Evolutionary conservation across 2,797 vertebrate species (phyloP), one percentile per base, ranked within the genome.

Genomic region (Pangasius mekongensis): DNA sequence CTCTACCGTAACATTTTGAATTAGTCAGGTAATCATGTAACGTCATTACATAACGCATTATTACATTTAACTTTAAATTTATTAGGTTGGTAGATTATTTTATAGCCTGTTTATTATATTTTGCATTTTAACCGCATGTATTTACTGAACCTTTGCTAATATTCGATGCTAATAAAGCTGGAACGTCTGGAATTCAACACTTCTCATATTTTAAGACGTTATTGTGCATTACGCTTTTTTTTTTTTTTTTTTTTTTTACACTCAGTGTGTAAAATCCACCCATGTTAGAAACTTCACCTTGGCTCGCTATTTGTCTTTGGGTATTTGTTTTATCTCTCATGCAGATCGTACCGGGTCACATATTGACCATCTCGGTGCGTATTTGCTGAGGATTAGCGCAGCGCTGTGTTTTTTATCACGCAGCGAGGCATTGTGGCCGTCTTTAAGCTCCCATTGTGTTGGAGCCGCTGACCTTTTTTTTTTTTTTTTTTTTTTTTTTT

Each of bases 321-420:
- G 92, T 89, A 86, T 85, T 83, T 58, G 33, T 49, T 92, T 77
- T 89, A 90, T 92, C 87, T 91, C 90, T 64, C 78, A 89, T 92
- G 39, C 62, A 82, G 85, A 90, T 92, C 85, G 60, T 81, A 89
- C 87, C 94, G 96, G 94, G 14, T 96, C 95, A 91, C 92, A 93
- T 95, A 97, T 96, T 95, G 93, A 94, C 92, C 90, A 91, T 93
- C 93, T 94, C 86, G 94, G 91, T 96, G 96, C 95, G 96, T 97
- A 76, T 98, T 97, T 96, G 97, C 98, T 94, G 92, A 93, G 97
- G 98, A 97, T 99, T 98, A 98, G 96, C 96, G 95, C 94, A 14
- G 24, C 93, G 95, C 49, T 36, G 6, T 47, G 56, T 67, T 83
- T 83, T 83, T 93, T 93, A 94, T 92, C 88, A 47, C 0, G 39